Evolutionary conservation across 2,113 vertebrate species (phyloP).

Genomic region (Labeo rohita): DNA sequence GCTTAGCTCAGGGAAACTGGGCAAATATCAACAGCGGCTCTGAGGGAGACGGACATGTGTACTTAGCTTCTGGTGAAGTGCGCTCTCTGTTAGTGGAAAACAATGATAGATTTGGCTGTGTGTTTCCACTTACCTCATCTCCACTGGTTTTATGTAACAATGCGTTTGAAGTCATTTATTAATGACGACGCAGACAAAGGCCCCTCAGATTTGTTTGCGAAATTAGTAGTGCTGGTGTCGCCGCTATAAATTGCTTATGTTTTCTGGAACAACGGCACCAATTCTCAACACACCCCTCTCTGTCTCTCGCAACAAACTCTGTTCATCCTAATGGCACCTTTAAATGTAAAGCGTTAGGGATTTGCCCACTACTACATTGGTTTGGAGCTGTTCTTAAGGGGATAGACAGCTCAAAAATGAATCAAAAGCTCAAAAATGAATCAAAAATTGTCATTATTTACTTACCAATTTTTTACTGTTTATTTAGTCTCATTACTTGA

Average conservation of each 20-base stretch:
- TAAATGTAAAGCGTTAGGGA: neutral
- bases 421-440: no score
- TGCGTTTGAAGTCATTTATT: constrained; percentile 65
- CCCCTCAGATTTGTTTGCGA: neutral
- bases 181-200: constrained; percentile 57
- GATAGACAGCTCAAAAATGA: no score
- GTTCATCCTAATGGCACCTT: neutral
- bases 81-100: constrained; percentile 50
- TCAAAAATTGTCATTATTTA: neutral
- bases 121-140: constrained; percentile 73
- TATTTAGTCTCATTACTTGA: neutral
- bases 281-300: neutral
- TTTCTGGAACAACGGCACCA: neutral
- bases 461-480: neutral
- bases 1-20: constrained; percentile 77
- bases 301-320: neutral
- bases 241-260: neutral
- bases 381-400: no score
- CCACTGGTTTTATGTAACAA: constrained; percentile 60
- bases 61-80: constrained; percentile 40
- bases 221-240: neutral
- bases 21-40: constrained; percentile 69
- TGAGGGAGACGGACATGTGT: constrained; percentile 47
- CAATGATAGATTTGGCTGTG: constrained; percentile 63
- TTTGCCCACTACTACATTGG: no score